phyloP scores from a whole-genome alignment of 2,113 vertebrate species.

The Thryonomys swinderianus region DNA sequence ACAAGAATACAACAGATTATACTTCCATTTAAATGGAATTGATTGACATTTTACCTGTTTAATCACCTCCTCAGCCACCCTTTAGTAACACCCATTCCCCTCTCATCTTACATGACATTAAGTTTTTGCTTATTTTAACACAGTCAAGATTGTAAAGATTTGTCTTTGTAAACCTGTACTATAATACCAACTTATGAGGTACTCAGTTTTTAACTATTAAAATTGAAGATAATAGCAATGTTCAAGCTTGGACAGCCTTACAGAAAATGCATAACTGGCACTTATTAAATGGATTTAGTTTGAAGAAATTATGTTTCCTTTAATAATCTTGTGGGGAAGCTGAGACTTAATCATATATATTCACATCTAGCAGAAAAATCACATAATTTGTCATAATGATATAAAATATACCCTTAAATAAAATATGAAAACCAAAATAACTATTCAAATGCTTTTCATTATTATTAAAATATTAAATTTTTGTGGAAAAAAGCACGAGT shows the following conservation, averaged over 20 bases:
- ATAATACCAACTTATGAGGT: not conserved
- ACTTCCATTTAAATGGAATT: too few relatives aligned
- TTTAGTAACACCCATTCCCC: not conserved
- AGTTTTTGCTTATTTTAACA: not conserved
- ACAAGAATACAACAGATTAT: not conserved
- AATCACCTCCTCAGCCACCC: not conserved
- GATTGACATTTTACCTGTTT: not conserved
- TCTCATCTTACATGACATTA: not conserved
- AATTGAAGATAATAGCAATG: not conserved
- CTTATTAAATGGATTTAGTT: too few relatives aligned
- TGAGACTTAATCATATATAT: too few relatives aligned
- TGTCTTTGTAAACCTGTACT: not conserved
- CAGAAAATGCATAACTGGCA: too few relatives aligned
- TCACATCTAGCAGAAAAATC: too few relatives aligned
- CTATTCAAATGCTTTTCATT: too few relatives aligned
- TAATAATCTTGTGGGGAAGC: too few relatives aligned
- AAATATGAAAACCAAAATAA: too few relatives aligned
- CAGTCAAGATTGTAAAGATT: not conserved
- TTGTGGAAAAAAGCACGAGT: not conserved
- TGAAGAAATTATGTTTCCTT: too few relatives aligned
- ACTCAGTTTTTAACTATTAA: not conserved
- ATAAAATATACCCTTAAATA: not conserved
- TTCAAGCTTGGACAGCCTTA: too few relatives aligned
- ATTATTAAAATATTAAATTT: slow-evolving; percentile 1
- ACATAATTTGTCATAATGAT: not conserved